A percentile compares a stretch with the other conserved stretches of the same genome.
Conservation (phyloP, 1,140 invertebrate species). For the Nylanderia fulva region DNA sequence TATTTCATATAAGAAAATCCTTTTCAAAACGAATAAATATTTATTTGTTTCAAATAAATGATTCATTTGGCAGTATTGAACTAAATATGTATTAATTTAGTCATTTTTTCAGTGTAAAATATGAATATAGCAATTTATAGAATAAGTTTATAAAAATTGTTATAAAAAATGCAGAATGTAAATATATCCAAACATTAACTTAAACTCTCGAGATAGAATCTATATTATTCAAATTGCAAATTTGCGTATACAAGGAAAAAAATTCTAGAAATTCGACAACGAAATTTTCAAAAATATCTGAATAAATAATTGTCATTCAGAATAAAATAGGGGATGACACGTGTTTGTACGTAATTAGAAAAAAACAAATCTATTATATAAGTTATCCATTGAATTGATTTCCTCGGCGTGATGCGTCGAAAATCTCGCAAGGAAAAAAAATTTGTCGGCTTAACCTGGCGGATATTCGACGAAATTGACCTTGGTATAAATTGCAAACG, state of each 20-base stretch:
- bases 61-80: too few relatives aligned
- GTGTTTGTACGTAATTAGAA: not conserved
- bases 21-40: too few relatives aligned
- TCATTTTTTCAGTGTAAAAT: too few relatives aligned
- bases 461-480: constrained; percentile 90
- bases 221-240: not conserved
- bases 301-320: not conserved
- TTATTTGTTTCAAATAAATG: too few relatives aligned
- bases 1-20: too few relatives aligned
- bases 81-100: too few relatives aligned
- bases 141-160: constrained; percentile 1
- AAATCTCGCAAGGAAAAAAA: constrained; percentile 16
- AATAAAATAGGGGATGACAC: not conserved
- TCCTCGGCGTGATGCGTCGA: not conserved
- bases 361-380: not conserved
- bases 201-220: not conserved
- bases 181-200: not conserved
- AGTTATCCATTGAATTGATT: not conserved
- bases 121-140: not conserved
- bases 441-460: constrained; percentile 83
- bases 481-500: constrained; percentile 91
- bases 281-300: not conserved
- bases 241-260: not conserved
- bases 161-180: not conserved
- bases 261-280: not conserved